A percentile compares a stretch with the other conserved stretches of the same genome.
Evolutionary conservation across 2,113 vertebrate genomes (phyloP).

Genomic region (Loxodonta africana): DNA sequence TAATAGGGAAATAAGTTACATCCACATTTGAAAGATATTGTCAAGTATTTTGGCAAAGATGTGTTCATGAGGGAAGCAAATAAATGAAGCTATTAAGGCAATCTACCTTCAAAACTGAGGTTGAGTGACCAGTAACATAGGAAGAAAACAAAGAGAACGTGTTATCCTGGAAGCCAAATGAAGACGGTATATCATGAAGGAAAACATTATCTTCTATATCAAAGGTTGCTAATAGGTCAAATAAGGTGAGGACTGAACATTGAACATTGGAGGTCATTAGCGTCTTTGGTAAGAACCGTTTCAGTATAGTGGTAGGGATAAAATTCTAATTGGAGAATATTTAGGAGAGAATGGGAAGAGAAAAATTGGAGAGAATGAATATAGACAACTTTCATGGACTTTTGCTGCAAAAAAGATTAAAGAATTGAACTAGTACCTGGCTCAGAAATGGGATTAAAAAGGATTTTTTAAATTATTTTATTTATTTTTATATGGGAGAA

Average conservation of each 20-base stretch:
- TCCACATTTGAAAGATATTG: background rate
- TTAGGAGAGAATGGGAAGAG: background rate
- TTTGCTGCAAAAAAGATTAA: background rate
- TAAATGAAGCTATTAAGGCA: background rate
- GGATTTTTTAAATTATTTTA: background rate
- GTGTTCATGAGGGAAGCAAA: background rate
- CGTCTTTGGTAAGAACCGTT: background rate
- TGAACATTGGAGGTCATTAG: background rate
- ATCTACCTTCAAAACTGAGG: background rate
- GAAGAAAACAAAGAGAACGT: background rate
- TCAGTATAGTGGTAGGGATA: background rate
- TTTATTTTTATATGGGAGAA: constrained; percentile 5
- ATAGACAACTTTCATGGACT: background rate
- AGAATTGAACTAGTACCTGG: background rate
- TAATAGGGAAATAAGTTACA: background rate
- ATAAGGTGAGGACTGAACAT: background rate
- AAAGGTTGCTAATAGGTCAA: background rate
- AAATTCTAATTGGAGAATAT: background rate
- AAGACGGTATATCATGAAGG: no score
- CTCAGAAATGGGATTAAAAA: background rate
- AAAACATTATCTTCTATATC: no score
- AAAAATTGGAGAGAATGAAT: background rate
- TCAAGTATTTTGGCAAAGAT: background rate
- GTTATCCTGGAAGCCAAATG: no score
- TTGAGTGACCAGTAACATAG: background rate